phyloP scores from a whole-genome alignment of 2,797 vertebrate species.

The Scomberomorus guttatus region DNA sequence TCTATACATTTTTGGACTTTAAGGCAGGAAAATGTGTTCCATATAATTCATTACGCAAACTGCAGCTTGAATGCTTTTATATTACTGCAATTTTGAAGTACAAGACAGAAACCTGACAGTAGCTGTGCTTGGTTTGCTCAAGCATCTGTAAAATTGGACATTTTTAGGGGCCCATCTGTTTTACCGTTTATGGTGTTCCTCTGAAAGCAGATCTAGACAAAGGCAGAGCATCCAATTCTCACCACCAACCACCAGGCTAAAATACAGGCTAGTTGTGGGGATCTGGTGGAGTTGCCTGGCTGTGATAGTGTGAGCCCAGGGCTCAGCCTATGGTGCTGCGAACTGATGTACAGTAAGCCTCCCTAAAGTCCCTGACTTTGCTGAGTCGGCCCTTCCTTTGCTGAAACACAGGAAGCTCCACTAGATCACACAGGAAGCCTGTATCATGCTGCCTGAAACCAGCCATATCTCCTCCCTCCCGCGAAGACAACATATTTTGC shows the following conservation, averaged over 20 bases:
- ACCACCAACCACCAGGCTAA: conserved; percentile 8
- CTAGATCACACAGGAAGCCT: conserved; percentile 72
- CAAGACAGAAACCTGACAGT: background rate
- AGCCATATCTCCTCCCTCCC: conserved; percentile 38
- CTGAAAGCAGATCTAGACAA: conserved; percentile 23
- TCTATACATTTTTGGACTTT: background rate
- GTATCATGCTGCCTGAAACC: conserved; percentile 52
- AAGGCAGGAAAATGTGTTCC: background rate
- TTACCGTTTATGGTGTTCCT: conserved; percentile 35
- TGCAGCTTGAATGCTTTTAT: background rate
- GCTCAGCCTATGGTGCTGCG: conserved; percentile 40
- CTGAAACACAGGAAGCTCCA: conserved; percentile 74
- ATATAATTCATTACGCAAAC: background rate
- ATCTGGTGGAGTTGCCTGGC: conserved; percentile 36
- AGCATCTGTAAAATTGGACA: conserved; percentile 44
- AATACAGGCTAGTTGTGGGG: conserved; percentile 1
- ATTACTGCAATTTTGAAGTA: background rate
- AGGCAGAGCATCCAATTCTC: conserved; percentile 15
- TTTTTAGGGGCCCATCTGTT: conserved; percentile 48
- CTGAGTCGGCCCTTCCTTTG: conserved; percentile 66
- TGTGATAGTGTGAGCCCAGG: conserved; percentile 37
- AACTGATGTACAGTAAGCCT: conserved; percentile 49
- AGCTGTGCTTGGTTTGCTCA: conserved; percentile 8
- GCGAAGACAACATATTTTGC: conserved; percentile 46
- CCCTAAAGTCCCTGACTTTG: conserved; percentile 39